Base-by-base conservation (phyloP, 2,113 vertebrate genomes). In the Apus apus region DNA sequence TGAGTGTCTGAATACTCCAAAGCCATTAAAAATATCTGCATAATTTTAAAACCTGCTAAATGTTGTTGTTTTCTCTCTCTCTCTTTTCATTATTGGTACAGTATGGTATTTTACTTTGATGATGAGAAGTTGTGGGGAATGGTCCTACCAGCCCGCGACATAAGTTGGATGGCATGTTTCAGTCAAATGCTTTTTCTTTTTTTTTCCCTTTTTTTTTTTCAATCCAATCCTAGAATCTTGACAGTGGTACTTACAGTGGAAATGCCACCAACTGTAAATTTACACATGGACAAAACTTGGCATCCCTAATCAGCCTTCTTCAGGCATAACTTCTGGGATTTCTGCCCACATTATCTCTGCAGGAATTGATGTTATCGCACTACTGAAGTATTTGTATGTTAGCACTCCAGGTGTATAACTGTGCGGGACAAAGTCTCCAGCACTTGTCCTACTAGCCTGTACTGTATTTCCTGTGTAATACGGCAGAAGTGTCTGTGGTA, bases 21-120 rank as follows among this genome's bases (percentile, higher is more conserved):
- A 97, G 96, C 96, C 97, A 97, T 97, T 97, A 97, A 97, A 97
- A 97, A 96, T 97, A 97, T 97, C 97, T 97, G 97, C 97, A 97
- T 97, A 97, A 97, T 97, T 97, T 97, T 94, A 97, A 97, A 97
- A 97, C 97, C 97, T 97, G 97, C 97, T 97, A 97, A 97, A 97
- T 97, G 96, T 97, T 97, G 95, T 97, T 97, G 95, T 96, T 97
- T 96, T 96, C 91, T 96, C 79, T 92, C 90, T 83, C 78, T 95
- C 89, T 95, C 85, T 89, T 64, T 97, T 95, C 92, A 88, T 94
- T 95, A 93, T 94, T 97, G 92, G 79, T 96, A 94, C 93, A 96
- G 96, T 96, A 97, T 96, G 95, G 93, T 96, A 97, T 96, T 96
- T 97, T 95, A 97, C 95, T 96, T 86, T 57, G 90, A 90, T 96